A percentile compares a stretch with the other conserved stretches of the same genome.
Evolutionary conservation across 2,113 vertebrate species (phyloP).

Genomic region (Beaufortia kweichowensis): DNA sequence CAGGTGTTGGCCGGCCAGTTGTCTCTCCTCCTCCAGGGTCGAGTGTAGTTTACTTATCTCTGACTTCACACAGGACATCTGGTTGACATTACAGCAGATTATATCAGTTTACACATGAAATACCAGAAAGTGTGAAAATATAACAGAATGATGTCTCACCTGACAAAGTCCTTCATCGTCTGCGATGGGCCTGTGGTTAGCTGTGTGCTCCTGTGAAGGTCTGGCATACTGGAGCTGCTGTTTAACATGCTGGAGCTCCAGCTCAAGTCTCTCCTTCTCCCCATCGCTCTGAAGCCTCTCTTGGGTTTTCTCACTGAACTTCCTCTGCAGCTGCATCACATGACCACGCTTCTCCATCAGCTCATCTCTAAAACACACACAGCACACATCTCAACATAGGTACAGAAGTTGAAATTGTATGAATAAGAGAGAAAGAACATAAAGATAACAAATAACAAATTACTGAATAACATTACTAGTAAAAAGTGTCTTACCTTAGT

Average conservation of each 20-base stretch:
- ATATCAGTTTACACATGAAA: not conserved
- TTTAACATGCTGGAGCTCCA: conserved; percentile 59
- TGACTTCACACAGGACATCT: conserved; percentile 63
- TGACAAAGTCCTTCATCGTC: conserved; percentile 64
- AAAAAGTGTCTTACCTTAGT: conserved; percentile 67
- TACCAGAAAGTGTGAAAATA: no score
- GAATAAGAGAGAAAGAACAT: no score
- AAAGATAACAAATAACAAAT: not conserved
- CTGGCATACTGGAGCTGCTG: conserved; percentile 63
- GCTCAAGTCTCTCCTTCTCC: conserved; percentile 70
- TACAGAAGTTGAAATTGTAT: no score
- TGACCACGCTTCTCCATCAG: conserved; percentile 65
- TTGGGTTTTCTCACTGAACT: conserved; percentile 69
- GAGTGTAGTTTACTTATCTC: conserved; percentile 65
- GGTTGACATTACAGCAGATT: not conserved
- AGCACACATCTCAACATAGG: not conserved
- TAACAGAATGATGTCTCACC: conserved; percentile 73
- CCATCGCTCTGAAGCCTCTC: conserved; percentile 70
- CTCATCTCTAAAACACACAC: conserved; percentile 64
- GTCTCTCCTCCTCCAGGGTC: conserved; percentile 63
- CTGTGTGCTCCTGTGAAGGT: not conserved
- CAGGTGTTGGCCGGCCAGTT: conserved; percentile 68
- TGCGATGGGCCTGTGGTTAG: conserved; percentile 33
- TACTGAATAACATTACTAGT: not conserved
- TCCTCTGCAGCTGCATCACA: conserved; percentile 74